A percentile compares a stretch with the other conserved stretches of the same genome.
Evolutionary conservation across 1,140 invertebrate species (phyloP).

Genomic region (Philopotamus ludificatus): DNA sequence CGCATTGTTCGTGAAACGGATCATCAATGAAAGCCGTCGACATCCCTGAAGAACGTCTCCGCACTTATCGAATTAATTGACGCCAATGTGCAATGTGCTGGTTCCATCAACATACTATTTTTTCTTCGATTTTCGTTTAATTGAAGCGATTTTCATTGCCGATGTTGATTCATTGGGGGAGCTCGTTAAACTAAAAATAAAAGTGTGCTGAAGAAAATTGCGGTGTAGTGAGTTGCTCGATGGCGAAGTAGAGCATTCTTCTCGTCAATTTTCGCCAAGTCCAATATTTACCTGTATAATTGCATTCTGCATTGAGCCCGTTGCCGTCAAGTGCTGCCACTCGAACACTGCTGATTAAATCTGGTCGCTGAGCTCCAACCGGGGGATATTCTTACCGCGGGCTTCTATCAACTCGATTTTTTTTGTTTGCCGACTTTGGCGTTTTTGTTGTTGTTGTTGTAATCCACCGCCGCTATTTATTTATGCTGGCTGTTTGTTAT

Average conservation of each 20-base stretch:
- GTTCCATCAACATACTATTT: no score
- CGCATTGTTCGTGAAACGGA: no score
- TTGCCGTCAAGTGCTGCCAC: conserved; percentile 19
- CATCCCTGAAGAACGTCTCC: no score
- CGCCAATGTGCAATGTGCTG: no score
- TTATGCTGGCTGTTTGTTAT: neutral
- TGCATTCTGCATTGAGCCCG: conserved; percentile 32
- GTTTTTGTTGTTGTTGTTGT: neutral
- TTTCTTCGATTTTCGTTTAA: neutral
- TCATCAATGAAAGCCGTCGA: no score
- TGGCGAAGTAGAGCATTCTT: conserved; percentile 25
- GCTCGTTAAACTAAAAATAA: neutral
- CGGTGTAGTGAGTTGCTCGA: neutral
- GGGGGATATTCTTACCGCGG: neutral
- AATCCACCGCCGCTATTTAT: neutral
- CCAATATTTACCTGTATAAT: conserved; percentile 37
- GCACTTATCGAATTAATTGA: no score
- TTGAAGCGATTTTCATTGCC: neutral
- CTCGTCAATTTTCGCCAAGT: conserved; percentile 17
- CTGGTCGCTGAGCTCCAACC: conserved; percentile 10
- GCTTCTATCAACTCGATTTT: conserved; percentile 1
- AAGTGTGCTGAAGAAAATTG: no score
- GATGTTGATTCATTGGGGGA: neutral
- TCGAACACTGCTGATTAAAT: conserved; percentile 40
- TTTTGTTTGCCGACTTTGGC: conserved; percentile 14